Base-by-base conservation (phyloP, 2,888 invertebrate species). In the Meiosimyza platycephala region DNA sequence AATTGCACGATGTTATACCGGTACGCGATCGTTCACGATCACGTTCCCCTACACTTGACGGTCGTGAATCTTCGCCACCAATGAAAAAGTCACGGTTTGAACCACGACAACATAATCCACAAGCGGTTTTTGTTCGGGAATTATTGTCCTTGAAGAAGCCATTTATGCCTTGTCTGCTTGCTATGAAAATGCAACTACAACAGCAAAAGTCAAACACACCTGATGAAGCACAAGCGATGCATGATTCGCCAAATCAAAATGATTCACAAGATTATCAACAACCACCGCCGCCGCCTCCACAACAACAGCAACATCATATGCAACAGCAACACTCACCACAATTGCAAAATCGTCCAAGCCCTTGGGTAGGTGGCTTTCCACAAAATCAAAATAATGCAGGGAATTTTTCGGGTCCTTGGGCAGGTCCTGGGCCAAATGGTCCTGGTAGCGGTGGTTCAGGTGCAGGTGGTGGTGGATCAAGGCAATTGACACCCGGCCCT, bases 1-100 rank as follows among this genome's bases (percentile, higher is more conserved):
- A 95, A 81, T 85, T 95, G 51, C 91, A 92, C 72, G 94, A 94
- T 84, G 92, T 94, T 5, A 92, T 94, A 87, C 93, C 93, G 5
- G 90, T 92, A 76, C 92, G 93, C 76, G 91, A 91, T 57, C 81
- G 82, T 52, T 82, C 85, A 1, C 75, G 83, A 13, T 85, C 85
- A 1, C 71, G 79, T n/a, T 86, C 85, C 7, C 84, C 84, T 0
- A 82, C 82, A 1, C 74, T 84, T 28, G 83, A 85, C 60, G 76
- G 78, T 2, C 82, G 84, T 1, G 75, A 73, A 51, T 80, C 80
- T 16, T 83, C 84, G 7, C 86, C 87, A 0, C 80, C 79, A 6
- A 73, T 81, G 0, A 88, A 87, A 74, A 86, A 86, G 70, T 82
- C 85, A 0, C 84, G 87, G 47, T 83, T 85, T 16, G 87, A 87